Evolutionary conservation across 2,113 vertebrate genomes (phyloP), one percentile per base, ranked within the genome.

Genomic region (Psittacara wagleri): DNA sequence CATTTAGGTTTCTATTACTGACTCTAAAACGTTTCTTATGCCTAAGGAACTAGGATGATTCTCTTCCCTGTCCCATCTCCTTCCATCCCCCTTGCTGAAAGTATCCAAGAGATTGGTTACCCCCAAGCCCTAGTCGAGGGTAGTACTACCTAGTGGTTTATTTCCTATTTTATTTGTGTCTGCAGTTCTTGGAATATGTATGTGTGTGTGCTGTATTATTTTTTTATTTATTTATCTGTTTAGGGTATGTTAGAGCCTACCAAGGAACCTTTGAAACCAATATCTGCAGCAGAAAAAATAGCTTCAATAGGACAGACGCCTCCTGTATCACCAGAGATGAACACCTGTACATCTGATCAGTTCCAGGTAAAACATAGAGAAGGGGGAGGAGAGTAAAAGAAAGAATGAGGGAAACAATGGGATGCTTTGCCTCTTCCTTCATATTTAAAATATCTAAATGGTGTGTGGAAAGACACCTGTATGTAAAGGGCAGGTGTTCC

Each of bases 201-300:
- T 48, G 18, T 62, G 5, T 64, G 0, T 77, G 27, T 92, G 12
- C 69, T 7, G 80, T 39, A 17, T 85, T 14, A 9, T 9, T 41
- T 48, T 64, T 31, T 67, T 29, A 17, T 73, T 88, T 88, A 16
- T 96, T 84, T 66, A 18, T 82, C 96, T 92, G 44, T 94, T 94
- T 96, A 99, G 99, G 99, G 98, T 96, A 98, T 99, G 98, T 98
- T 99, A 96, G 99, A 99, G 86, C 98, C 99, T 91, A 99, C 98
- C 96, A 99, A 99, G 99, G 99, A 99, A 96, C 97, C 98, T 92
- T 83, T 98, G 93, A 98, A 99, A 97, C 98, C 99, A 80, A 94
- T 98, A 57, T 98, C 98, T 97, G 98, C 98, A 97, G 98, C 98
- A 94, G 98, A 98, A 97, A 98, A 98, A 98, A 98, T 99, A 61